Evolutionary conservation across 2,888 invertebrate species (phyloP), one percentile per base, ranked within the genome.

Genomic region (Acrocera orbiculus): DNA sequence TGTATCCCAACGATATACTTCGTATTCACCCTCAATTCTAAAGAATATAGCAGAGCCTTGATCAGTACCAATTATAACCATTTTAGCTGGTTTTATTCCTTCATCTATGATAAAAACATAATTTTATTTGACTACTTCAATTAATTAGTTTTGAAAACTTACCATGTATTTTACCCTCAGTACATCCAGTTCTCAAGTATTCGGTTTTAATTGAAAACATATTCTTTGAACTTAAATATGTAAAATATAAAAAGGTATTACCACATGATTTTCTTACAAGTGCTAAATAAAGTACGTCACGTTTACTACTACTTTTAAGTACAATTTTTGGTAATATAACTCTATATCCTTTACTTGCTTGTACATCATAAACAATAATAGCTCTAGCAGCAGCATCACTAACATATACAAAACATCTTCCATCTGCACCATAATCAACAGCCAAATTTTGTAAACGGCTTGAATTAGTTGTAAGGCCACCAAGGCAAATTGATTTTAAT

Each of bases 311-410:
- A 2, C 66, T 69, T 1, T 53, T 49, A 1, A 61, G 53, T 0
- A 69, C 61, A 0, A 65, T 66, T 45, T 64, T 63, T 1, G 74
- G 74, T 16, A 75, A 53, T 2, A 73, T 62, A 1, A 78, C 70
- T 4, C 76, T 61, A 58, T 72, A 76, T 5, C 73, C 72, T 7
- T 65, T 65, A 38, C 66, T 66, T 3, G 66, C 63, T 8, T 67
- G 62, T 4, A 73, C 65, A 47, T 80, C 75, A 47, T 72, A 72
- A 1, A 80, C 76, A 7, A 77, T 60, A 30, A 78, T 67, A 10
- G 73, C 66, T 7, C 76, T 66, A 25, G 70, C 69, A 1, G 73
- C 70, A 0, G 79, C 76, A 50, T 81, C 81, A 25, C 74, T 71
- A 13, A 76, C 62, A 47, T 76, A 56, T 43, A 73, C 62, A 48